phyloP scores from a whole-genome alignment of 2,888 invertebrate genomes.

The Spodoptera exigua region DNA sequence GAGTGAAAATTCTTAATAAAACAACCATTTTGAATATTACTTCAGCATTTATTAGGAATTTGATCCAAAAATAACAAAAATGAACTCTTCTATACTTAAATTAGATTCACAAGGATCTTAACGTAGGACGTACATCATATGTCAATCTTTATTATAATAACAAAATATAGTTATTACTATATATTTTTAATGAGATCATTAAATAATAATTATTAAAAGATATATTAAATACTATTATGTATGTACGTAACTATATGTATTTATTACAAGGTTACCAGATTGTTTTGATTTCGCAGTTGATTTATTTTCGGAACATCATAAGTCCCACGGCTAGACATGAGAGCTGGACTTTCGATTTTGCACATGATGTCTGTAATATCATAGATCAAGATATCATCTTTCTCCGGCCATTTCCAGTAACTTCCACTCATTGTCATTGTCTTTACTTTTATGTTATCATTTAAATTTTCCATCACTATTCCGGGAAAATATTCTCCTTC shows the following conservation, averaged over 20 bases:
- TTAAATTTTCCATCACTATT: conserved; percentile 13
- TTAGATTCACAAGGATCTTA: conserved; percentile 4
- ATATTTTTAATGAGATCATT: conserved; percentile 16
- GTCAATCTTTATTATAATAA: not conserved
- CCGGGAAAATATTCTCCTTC: conserved; percentile 19
- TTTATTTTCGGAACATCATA: conserved; percentile 19
- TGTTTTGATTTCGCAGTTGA: conserved; percentile 15
- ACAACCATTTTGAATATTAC: conserved; percentile 8
- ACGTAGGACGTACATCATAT: conserved; percentile 2
- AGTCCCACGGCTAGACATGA: conserved; percentile 16
- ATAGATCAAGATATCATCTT: not conserved
- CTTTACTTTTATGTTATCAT: conserved; percentile 2
- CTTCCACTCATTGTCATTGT: conserved; percentile 12
- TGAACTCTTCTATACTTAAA: conserved; percentile 1
- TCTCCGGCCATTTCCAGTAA: conserved; percentile 6
- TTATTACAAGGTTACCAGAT: conserved; percentile 7
- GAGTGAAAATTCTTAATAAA: conserved; percentile 12
- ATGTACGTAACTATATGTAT: conserved; percentile 13
- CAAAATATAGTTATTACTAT: conserved; percentile 2
- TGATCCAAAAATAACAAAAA: conserved; percentile 8
- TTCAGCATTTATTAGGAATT: conserved; percentile 3
- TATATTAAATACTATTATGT: conserved; percentile 10
- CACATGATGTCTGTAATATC: too few relatives aligned
- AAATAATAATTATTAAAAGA: conserved; percentile 10
- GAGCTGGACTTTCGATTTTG: not conserved